phyloP scores from a whole-genome alignment of 2,113 vertebrate genomes.

The Scartelaos histophorus region DNA sequence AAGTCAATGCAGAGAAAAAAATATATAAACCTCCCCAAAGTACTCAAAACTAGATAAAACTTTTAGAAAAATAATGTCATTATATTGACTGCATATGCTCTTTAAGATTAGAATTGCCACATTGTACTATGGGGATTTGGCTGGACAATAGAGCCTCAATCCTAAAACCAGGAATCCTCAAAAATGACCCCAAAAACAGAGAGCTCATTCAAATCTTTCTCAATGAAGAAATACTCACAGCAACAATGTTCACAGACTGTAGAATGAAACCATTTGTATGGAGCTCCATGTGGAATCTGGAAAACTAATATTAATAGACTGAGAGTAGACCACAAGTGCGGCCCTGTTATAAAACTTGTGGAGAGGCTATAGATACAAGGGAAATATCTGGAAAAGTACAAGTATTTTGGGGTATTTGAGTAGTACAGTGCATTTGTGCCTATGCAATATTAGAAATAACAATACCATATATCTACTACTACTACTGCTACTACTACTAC shows the following conservation, averaged over 20 bases:
- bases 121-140: not conserved
- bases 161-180: constrained; percentile 30
- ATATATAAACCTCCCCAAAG: too few species aligned
- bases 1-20: too few species aligned
- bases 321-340: not conserved
- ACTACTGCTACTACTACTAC: not conserved
- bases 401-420: not conserved
- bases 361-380: not conserved
- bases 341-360: not conserved
- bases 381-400: not conserved
- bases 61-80: not conserved
- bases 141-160: constrained; percentile 40
- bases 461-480: not conserved
- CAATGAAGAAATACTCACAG: constrained; percentile 11
- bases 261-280: constrained; percentile 16
- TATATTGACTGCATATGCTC: constrained; percentile 38
- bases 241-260: constrained; percentile 15
- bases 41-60: too few species aligned
- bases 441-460: not conserved
- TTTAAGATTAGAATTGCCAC: constrained; percentile 19
- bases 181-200: constrained; percentile 36
- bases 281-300: not conserved
- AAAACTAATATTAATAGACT: not conserved
- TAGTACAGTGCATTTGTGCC: not conserved
- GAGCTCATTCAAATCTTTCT: constrained; percentile 26